These are phyloP conservation scores for Oncorhynchus kisutch DNA, from an alignment of 2,113 vertebrate species.

Conservation along the genomic window DNA sequence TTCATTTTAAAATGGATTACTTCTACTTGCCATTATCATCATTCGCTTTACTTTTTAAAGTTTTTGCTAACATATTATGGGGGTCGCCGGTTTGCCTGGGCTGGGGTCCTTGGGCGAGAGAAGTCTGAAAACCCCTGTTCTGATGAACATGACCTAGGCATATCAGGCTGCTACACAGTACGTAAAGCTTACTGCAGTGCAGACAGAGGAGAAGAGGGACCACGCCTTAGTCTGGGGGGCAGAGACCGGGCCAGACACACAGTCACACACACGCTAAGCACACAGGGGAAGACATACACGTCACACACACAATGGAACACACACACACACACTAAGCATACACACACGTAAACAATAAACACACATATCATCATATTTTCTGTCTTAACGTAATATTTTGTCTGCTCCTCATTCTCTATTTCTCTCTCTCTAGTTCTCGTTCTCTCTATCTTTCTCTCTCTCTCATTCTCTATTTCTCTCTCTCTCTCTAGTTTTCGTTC, in stretches of 20 bases:
- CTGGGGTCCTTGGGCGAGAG: too few species aligned
- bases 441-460: background rate
- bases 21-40: too few species aligned
- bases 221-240: background rate
- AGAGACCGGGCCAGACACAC: background rate
- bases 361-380: background rate
- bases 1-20: too few species aligned
- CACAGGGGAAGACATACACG: too few species aligned
- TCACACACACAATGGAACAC: background rate
- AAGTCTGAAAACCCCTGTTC: too few species aligned
- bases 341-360: background rate
- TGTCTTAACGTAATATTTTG: slow-evolving; percentile 4
- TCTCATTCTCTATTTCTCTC: background rate
- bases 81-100: too few species aligned
- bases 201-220: background rate
- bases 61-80: too few species aligned
- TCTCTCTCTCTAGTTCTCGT: background rate
- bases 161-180: too few species aligned
- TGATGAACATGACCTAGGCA: too few species aligned
- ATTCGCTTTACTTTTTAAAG: too few species aligned
- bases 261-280: background rate
- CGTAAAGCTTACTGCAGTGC: background rate
- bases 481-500: background rate
- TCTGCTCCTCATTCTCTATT: background rate
- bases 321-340: too few species aligned